Evolutionary conservation across 2,888 invertebrate species (phyloP).

Genomic region (Prosapia bicincta): DNA sequence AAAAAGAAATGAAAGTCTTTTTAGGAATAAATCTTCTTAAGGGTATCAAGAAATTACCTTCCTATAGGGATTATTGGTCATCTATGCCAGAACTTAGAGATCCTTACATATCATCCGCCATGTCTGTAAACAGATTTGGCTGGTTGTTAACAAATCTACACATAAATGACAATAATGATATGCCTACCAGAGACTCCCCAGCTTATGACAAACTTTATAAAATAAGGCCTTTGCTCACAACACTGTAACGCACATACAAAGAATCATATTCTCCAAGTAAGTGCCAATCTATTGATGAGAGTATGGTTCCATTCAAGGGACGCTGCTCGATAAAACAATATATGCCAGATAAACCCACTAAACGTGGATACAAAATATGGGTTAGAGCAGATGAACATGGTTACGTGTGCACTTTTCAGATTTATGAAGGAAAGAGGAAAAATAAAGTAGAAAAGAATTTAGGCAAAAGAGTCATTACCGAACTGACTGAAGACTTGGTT

Average conservation of each 20-base stretch:
- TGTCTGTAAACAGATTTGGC: not conserved
- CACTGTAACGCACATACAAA: not conserved
- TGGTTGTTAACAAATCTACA: not conserved
- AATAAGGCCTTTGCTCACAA: not conserved
- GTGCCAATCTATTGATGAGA: too few relatives aligned
- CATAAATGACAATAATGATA: not conserved
- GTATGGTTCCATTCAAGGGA: not conserved
- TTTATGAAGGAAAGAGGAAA: too few relatives aligned
- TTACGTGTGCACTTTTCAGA: too few relatives aligned
- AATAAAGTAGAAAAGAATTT: too few relatives aligned
- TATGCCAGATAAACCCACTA: too few relatives aligned
- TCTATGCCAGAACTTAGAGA: not conserved
- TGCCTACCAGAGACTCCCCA: not conserved
- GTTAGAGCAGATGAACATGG: too few relatives aligned
- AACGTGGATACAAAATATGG: slow-evolving; percentile 3
- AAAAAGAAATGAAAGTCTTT: slow-evolving; percentile 8
- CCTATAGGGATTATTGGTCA: not conserved
- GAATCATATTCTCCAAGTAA: too few relatives aligned
- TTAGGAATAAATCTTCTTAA: slow-evolving; percentile 15
- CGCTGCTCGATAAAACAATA: not conserved
- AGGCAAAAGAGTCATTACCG: too few relatives aligned
- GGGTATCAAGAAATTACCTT: not conserved
- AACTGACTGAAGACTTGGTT: too few relatives aligned
- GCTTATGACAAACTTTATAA: too few relatives aligned
- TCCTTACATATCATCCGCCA: not conserved